Evolutionary conservation across 2,797 vertebrate genomes (phyloP), one percentile per base, ranked within the genome.

Genomic region (Esox lucius): DNA sequence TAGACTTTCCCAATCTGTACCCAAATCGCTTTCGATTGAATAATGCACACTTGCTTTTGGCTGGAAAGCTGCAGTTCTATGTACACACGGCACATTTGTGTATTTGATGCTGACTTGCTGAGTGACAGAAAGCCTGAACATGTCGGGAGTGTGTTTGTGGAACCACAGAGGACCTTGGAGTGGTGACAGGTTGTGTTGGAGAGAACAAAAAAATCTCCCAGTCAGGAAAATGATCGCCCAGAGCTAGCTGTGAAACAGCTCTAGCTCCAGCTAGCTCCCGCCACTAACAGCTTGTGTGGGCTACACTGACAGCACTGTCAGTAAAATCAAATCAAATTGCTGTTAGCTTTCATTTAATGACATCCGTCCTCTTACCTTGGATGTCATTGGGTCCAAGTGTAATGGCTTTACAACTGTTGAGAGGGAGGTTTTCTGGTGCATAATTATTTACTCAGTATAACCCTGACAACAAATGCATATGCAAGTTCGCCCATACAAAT

Each of bases 1-100:
- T 93, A 91, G 90, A 90, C 92, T 91, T 85, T 86, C 81, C 83
- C 73, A 75, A 72, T 51, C 71, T 69, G 84, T 86, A 72, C 90
- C 81, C 87, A 86, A 90, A 89, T 80, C 68, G 73, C 80, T 79
- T 80, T 90, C 80, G 70, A 56, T 71, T 71, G 31, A 59, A 71
- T 24, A 13, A 26, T 15, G 51, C 69, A 22, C 49, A 28, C 35
- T 61, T 24, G 24, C 22, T 87, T 78, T 85, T 83, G 74, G 73
- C 78, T 78, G 77, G 77, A 86, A 81, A 80, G 70, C 70, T 80
- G 74, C 86, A 69, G 75, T 82, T 81, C 82, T 81, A 84, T 79
- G 80, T 81, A 82, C 81, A 85, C 77, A 87, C 75, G 84, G 80
- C 77, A 80, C 80, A 83, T 83, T 70, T 48, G 22, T 42, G 42